A percentile compares a stretch with the other conserved stretches of the same genome.
phyloP scores from a whole-genome alignment of 2,888 invertebrate genomes.

The Norana najaformis region DNA sequence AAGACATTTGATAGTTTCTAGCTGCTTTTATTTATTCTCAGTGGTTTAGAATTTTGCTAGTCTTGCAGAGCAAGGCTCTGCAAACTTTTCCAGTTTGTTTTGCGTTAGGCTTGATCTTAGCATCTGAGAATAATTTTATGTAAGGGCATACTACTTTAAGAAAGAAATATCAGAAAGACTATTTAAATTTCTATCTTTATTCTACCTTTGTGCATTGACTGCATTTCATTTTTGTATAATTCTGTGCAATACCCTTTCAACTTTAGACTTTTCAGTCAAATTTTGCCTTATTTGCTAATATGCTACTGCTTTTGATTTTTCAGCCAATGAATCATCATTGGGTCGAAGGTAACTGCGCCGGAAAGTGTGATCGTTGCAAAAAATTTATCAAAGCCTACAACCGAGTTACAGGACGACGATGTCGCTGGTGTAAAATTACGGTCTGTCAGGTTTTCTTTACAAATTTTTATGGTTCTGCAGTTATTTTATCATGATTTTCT shows the following conservation, averaged over 20 bases:
- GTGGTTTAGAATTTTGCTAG: background rate
- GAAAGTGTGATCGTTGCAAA: constrained; percentile 89
- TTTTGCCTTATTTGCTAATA: background rate
- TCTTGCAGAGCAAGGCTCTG: background rate
- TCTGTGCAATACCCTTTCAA: background rate
- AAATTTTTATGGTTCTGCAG: background rate
- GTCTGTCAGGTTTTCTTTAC: constrained; percentile 67
- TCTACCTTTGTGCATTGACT: background rate
- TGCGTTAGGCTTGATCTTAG: too few species aligned
- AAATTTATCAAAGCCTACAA: constrained; percentile 92
- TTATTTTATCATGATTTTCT: background rate
- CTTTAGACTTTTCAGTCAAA: background rate
- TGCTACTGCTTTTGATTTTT: constrained; percentile 45
- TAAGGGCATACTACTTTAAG: background rate
- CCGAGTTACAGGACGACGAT: constrained; percentile 91
- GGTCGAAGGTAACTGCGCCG: constrained; percentile 95
- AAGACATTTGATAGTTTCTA: background rate
- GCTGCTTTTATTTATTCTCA: background rate
- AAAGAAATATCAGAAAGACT: too few species aligned
- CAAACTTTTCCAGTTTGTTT: background rate
- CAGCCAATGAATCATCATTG: constrained; percentile 86
- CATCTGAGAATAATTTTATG: background rate
- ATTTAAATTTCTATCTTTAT: background rate
- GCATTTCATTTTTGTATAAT: background rate
- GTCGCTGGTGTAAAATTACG: constrained; percentile 94